A percentile compares a stretch with the other conserved stretches of the same genome.
Evolutionary conservation across 2,888 invertebrate genomes (phyloP).

Genomic region (Rutpela maculata): DNA sequence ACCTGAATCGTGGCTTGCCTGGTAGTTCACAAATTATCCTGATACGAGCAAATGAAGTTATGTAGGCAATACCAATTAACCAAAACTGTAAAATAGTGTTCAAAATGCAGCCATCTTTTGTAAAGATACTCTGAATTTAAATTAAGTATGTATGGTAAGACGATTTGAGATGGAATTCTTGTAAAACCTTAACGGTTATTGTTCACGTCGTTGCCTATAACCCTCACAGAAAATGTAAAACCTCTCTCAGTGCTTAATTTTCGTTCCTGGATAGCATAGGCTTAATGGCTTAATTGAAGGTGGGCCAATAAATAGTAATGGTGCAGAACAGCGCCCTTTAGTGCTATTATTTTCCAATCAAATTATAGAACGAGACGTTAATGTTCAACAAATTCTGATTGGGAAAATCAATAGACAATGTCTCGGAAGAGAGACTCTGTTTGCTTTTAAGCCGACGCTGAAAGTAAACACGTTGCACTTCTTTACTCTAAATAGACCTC

Average conservation of each 20-base stretch:
- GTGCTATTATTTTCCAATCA: slow-evolving; percentile 68
- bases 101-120: slow-evolving; percentile 48
- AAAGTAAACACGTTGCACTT: neutral
- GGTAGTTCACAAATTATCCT: neutral
- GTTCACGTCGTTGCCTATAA: slow-evolving; percentile 42
- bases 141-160: slow-evolving; percentile 54
- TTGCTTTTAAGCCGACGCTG: slow-evolving; percentile 17
- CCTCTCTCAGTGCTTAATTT: slow-evolving; percentile 60
- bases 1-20: neutral
- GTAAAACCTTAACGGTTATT: slow-evolving; percentile 45
- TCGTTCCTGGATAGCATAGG: slow-evolving; percentile 58
- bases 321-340: slow-evolving; percentile 63
- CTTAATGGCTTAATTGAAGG: slow-evolving; percentile 67
- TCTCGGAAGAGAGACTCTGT: neutral
- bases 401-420: slow-evolving; percentile 58
- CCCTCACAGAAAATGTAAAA: slow-evolving; percentile 56
- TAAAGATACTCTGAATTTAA: slow-evolving; percentile 54
- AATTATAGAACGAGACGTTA: slow-evolving; percentile 65
- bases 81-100: slow-evolving; percentile 22
- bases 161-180: slow-evolving; percentile 53
- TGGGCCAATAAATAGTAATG: slow-evolving; percentile 67
- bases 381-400: slow-evolving; percentile 59
- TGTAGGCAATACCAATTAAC: neutral
- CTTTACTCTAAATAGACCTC: slow-evolving; percentile 1
- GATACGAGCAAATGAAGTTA: neutral